Conservation (phyloP, 1,140 invertebrate species). For the Mesaphorura yosii region DNA sequence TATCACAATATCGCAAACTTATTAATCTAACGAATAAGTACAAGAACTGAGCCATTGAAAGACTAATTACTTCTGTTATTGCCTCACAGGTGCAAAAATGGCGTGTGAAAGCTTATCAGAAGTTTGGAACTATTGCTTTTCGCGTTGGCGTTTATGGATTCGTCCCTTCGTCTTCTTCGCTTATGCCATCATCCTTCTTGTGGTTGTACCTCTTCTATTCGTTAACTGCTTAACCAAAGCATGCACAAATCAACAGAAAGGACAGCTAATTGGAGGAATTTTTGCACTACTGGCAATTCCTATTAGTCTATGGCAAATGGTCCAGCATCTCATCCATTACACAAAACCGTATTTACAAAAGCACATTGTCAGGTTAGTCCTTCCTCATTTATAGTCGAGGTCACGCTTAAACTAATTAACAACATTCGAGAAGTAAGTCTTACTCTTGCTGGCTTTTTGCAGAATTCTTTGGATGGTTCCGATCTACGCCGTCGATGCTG, state of each 20-base stretch:
- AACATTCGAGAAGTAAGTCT: no score
- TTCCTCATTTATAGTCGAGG: no score
- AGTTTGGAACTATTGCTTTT: conserved; percentile 6
- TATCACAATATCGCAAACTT: no score
- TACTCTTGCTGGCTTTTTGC: conserved; percentile 40
- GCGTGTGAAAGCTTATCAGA: neutral
- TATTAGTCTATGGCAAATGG: conserved; percentile 86
- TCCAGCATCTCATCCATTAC: conserved; percentile 81
- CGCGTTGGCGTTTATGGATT: conserved; percentile 76
- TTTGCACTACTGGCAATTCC: conserved; percentile 83
- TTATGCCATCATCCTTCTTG: conserved; percentile 66
- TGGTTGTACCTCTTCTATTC: conserved; percentile 70
- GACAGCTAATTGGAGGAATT: conserved; percentile 69
- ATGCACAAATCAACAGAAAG: conserved; percentile 44
- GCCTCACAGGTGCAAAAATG: neutral
- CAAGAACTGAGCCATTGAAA: no score
- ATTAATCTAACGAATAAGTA: no score
- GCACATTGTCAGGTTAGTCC: conserved; percentile 77
- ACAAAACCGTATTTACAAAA: conserved; percentile 85
- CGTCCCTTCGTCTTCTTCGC: conserved; percentile 63
- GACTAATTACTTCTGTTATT: no score
- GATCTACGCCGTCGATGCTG: conserved; percentile 87
- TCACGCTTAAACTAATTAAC: no score
- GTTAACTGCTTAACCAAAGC: conserved; percentile 41
- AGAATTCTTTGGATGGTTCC: conserved; percentile 97